A percentile compares a stretch with the other conserved stretches of the same genome.
phyloP scores from a whole-genome alignment of 2,797 vertebrate genomes.

The Sebastes elongatus region DNA sequence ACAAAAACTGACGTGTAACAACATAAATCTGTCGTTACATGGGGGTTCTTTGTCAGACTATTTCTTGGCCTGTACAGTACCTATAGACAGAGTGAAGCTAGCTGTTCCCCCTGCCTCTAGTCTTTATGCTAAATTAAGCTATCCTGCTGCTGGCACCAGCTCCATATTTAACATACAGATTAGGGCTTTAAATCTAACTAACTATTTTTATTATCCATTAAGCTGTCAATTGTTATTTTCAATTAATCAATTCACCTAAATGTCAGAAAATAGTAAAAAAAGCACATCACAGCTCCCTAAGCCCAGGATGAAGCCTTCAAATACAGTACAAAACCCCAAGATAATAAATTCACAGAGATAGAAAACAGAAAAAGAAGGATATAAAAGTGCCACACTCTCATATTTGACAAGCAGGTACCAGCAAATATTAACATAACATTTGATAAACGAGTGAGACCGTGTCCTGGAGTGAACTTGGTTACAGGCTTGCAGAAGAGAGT shows the following conservation, averaged over 20 bases:
- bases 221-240: background rate
- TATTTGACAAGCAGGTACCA: background rate
- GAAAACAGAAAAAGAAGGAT: background rate
- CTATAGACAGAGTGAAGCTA: background rate
- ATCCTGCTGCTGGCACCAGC: background rate
- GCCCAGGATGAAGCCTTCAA: background rate
- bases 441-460: background rate
- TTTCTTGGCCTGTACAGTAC: background rate
- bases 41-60: background rate
- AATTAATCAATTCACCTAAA: background rate
- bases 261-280: background rate
- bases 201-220: background rate
- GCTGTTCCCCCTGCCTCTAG: background rate
- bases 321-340: background rate
- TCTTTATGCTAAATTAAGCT: background rate
- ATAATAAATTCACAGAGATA: background rate
- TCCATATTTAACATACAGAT: background rate
- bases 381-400: background rate
- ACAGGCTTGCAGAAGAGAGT: background rate
- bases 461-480: slow-evolving; percentile 47
- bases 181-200: background rate
- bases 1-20: background rate
- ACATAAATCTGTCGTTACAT: background rate
- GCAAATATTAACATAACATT: background rate
- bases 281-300: background rate